Evolutionary conservation across 2,113 vertebrate genomes (phyloP).

Genomic region (Equus quagga): DNA sequence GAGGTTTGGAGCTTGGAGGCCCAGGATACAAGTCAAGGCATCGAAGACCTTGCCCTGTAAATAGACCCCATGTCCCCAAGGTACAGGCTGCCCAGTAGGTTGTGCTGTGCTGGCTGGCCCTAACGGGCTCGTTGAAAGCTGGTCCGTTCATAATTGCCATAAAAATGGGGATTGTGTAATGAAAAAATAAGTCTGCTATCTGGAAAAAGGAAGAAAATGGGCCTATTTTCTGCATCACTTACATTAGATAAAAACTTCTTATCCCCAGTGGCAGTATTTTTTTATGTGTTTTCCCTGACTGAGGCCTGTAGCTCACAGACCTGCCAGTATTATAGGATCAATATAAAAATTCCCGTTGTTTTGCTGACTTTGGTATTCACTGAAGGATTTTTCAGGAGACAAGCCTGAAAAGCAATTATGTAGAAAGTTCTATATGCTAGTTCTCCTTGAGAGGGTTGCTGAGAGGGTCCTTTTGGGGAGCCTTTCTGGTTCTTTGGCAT

Average conservation of each 20-base stretch:
- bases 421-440: slow-evolving; percentile 49
- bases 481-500: not conserved
- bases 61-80: not conserved
- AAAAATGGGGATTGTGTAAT: slow-evolving; percentile 40
- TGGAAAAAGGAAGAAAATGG: slow-evolving; percentile 49
- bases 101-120: not conserved
- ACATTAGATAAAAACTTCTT: slow-evolving; percentile 63
- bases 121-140: slow-evolving; percentile 8
- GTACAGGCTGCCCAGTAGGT: not conserved
- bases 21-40: not conserved
- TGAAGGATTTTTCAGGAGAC: slow-evolving; percentile 69
- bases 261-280: slow-evolving; percentile 56
- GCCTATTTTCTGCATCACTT: slow-evolving; percentile 42
- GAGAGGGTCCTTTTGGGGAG: slow-evolving; percentile 52
- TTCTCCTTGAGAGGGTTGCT: slow-evolving; percentile 61
- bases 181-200: not conserved
- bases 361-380: slow-evolving; percentile 75
- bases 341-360: slow-evolving; percentile 77
- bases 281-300: slow-evolving; percentile 21
- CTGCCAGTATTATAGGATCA: slow-evolving; percentile 62
- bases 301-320: slow-evolving; percentile 48
- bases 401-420: slow-evolving; percentile 77
- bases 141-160: slow-evolving; percentile 26
- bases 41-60: slow-evolving; percentile 4
- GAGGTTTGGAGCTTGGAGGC: not conserved